Conservation (phyloP, 2,797 vertebrate species). For the Amazonetta brasiliensis region DNA sequence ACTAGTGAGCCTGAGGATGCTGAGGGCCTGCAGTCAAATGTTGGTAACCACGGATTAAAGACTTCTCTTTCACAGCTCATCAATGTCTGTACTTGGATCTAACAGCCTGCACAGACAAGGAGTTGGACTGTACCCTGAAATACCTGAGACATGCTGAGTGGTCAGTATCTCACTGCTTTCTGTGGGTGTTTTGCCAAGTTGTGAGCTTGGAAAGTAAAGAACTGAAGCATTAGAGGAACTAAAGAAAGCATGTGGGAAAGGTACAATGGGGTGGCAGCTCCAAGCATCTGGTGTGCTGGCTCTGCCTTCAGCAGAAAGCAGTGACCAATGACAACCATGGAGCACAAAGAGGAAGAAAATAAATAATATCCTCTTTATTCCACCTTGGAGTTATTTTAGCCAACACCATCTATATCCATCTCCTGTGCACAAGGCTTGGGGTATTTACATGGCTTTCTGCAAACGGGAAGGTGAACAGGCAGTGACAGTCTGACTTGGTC, state of each 20-base stretch:
- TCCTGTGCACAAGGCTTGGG: neutral
- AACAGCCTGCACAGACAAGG: neutral
- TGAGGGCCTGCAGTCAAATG: conserved; percentile 65
- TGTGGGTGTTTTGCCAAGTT: neutral
- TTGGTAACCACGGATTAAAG: conserved; percentile 81
- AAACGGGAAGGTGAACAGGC: neutral
- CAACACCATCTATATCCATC: neutral
- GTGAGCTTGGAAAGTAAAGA: neutral
- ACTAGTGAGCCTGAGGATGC: conserved; percentile 70
- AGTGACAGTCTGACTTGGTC: neutral
- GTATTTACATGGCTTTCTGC: neutral
- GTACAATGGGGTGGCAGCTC: neutral
- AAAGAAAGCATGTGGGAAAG: neutral
- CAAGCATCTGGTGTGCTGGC: neutral
- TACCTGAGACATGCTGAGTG: neutral
- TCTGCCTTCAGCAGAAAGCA: neutral
- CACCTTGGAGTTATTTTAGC: neutral
- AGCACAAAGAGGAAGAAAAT: neutral
- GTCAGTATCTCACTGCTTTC: neutral
- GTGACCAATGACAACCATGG: neutral
- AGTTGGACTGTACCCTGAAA: neutral
- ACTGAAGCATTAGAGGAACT: neutral
- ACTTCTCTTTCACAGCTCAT: conserved; percentile 60
- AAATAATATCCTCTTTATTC: neutral
- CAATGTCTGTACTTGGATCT: conserved; percentile 72